Evolutionary conservation across 2,113 vertebrate genomes (phyloP).

Genomic region (Cheirogaleus medius): DNA sequence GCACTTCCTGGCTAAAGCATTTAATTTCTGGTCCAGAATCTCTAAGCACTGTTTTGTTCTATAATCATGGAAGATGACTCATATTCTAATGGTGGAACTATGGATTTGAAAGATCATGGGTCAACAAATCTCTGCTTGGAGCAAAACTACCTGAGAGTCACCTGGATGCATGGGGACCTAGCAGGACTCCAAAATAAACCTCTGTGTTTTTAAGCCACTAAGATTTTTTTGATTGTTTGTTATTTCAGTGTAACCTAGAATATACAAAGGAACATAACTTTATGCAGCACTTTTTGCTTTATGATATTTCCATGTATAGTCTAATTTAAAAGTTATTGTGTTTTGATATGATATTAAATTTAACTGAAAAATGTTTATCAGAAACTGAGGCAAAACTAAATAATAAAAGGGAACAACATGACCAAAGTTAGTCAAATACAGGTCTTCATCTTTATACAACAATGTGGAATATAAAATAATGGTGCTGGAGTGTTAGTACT

Average conservation of each 20-base stretch:
- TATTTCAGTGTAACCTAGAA: neutral
- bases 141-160: neutral
- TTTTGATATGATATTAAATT: neutral
- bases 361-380: neutral
- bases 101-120: neutral
- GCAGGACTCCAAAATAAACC: neutral
- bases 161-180: neutral
- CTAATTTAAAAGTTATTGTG: neutral
- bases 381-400: neutral
- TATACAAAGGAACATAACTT: neutral
- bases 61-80: neutral
- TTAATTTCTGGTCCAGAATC: neutral
- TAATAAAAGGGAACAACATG: neutral
- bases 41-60: rapidly evolving
- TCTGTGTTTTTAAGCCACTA: neutral
- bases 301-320: neutral
- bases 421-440: neutral
- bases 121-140: neutral
- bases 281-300: neutral
- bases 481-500: neutral
- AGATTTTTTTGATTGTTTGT: neutral
- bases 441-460: neutral
- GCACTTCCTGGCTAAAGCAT: neutral
- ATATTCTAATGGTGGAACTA: neutral
- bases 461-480: neutral